These are phyloP conservation scores for Poeciliopsis retropinna DNA, from an alignment of 2,113 vertebrate species.

Conservation along the genomic window DNA sequence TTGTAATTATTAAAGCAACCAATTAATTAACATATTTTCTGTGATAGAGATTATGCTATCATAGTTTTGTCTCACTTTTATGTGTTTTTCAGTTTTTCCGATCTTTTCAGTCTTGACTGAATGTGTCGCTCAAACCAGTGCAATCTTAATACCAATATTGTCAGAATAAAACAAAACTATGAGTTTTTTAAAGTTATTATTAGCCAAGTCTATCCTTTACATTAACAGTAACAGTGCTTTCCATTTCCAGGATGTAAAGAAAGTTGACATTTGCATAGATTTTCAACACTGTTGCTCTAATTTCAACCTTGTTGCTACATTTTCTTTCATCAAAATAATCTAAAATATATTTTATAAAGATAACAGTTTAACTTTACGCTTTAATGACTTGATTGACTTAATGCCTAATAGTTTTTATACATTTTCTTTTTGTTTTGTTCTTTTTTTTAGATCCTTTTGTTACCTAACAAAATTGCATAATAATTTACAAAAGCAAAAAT, in stretches of 20 bases:
- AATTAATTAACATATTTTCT: neutral
- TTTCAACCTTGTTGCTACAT: neutral
- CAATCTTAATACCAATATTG: too few relatives aligned
- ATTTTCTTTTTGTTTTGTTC: neutral
- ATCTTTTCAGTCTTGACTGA: neutral
- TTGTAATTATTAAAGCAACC: neutral
- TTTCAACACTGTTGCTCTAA: neutral
- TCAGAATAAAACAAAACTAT: too few relatives aligned
- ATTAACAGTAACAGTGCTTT: neutral
- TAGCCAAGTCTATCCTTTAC: neutral
- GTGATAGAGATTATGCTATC: neutral
- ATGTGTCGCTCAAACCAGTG: too few relatives aligned
- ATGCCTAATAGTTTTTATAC: neutral
- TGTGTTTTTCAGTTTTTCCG: neutral
- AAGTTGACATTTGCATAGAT: neutral
- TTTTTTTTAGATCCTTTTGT: neutral
- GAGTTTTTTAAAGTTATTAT: too few relatives aligned
- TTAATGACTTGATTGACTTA: too few relatives aligned
- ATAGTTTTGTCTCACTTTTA: neutral
- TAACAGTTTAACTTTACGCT: too few relatives aligned
- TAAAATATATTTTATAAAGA: neutral
- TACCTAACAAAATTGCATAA: neutral
- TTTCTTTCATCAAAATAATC: neutral
- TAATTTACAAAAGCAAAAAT: neutral
- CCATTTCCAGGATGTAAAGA: neutral